Evolutionary conservation across 2,113 vertebrate species (phyloP).

Genomic region (Megaptera novaeangliae): DNA sequence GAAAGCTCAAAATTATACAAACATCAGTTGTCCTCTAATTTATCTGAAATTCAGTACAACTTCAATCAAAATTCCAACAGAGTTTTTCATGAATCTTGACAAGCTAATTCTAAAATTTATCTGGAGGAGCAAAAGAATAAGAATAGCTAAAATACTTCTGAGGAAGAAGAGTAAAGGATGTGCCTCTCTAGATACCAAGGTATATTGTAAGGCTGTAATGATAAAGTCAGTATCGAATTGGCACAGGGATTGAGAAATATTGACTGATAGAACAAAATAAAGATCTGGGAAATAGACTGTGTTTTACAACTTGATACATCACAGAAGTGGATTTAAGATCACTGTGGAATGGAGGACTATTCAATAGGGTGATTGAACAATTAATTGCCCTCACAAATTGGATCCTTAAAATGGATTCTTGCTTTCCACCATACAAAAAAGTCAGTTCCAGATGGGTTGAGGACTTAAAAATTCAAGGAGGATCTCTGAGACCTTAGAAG

Average conservation of each 20-base stretch:
- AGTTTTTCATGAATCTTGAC: background rate
- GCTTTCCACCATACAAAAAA: background rate
- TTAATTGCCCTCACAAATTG: background rate
- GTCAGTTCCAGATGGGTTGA: background rate
- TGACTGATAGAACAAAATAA: background rate
- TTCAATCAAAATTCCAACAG: background rate
- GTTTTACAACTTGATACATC: constrained; percentile 18
- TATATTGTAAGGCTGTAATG: background rate
- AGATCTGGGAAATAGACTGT: background rate
- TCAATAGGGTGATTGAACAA: background rate
- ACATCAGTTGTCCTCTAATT: background rate
- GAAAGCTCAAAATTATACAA: background rate
- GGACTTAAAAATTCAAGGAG: background rate
- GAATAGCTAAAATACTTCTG: background rate
- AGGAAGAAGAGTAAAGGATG: background rate
- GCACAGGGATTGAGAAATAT: background rate
- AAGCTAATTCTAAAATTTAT: background rate
- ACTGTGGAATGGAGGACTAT: background rate
- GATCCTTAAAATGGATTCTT: constrained; percentile 26
- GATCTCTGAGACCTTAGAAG: background rate
- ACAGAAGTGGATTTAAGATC: background rate
- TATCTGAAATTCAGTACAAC: background rate
- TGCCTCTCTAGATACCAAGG: background rate
- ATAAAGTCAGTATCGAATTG: background rate
- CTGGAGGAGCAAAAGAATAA: background rate